Evolutionary conservation across 1,140 invertebrate species (phyloP).

Genomic region (Drosophila equinoxialis): DNA sequence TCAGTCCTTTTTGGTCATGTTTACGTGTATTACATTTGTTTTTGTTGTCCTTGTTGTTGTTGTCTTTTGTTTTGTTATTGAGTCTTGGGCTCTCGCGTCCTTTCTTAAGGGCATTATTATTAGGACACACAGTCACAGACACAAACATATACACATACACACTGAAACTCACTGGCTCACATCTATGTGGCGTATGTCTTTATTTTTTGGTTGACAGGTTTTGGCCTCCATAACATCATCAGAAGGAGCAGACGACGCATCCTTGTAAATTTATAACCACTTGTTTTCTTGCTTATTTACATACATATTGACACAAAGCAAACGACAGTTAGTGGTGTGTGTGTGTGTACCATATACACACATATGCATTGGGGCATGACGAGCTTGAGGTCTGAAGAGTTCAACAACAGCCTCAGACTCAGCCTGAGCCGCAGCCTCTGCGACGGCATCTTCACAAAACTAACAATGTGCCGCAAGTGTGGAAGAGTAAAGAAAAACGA

Average conservation of each 20-base stretch:
- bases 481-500: neutral
- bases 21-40: conserved; percentile 43
- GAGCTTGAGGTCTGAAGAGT: conserved; percentile 47
- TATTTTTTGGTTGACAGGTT: conserved; percentile 64
- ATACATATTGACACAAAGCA: conserved; percentile 73
- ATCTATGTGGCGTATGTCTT: conserved; percentile 38
- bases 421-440: too few relatives aligned
- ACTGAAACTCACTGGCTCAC: conserved; percentile 19
- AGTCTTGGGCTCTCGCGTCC: conserved; percentile 44
- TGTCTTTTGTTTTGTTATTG: conserved; percentile 48
- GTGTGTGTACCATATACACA: conserved; percentile 39
- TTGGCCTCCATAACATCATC: conserved; percentile 54
- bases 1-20: conserved; percentile 29
- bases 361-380: conserved; percentile 51
- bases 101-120: conserved; percentile 71
- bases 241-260: conserved; percentile 44
- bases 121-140: conserved; percentile 42
- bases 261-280: conserved; percentile 78
- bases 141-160: conserved; percentile 24
- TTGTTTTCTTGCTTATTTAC: conserved; percentile 78
- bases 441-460: conserved; percentile 53
- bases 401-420: conserved; percentile 28
- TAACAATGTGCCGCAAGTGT: conserved; percentile 61
- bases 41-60: conserved; percentile 27
- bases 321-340: conserved; percentile 48